Evolutionary conservation across 2,888 invertebrate genomes (phyloP).

Genomic region (Cheilosia vulpina): DNA sequence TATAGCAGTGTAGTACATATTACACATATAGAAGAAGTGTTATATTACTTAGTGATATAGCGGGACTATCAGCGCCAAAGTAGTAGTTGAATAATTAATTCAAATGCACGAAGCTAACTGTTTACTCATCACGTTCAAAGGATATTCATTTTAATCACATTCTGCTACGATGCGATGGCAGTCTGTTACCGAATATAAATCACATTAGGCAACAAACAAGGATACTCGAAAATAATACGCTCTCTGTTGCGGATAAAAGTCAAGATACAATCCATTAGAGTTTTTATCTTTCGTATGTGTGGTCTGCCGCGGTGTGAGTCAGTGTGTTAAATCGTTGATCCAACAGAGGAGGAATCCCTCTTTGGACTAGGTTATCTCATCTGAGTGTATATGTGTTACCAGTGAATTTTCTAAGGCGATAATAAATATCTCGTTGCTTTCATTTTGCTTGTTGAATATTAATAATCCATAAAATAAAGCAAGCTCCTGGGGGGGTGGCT

Average conservation of each 20-base stretch:
- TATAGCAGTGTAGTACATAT: not conserved
- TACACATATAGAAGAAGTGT: not conserved
- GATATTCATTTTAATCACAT: slow-evolving; percentile 43
- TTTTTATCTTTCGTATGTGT: slow-evolving; percentile 25
- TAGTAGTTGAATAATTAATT: slow-evolving; percentile 35
- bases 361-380: slow-evolving; percentile 19
- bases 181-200: slow-evolving; percentile 45
- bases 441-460: slow-evolving; percentile 70
- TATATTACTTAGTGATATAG: slow-evolving; percentile 16
- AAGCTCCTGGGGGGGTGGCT: slow-evolving; percentile 4
- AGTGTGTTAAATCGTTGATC: slow-evolving; percentile 44
- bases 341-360: slow-evolving; percentile 26
- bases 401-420: slow-evolving; percentile 38
- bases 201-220: slow-evolving; percentile 34
- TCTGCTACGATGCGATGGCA: slow-evolving; percentile 11
- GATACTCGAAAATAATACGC: slow-evolving; percentile 52
- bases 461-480: slow-evolving; percentile 62
- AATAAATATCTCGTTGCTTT: slow-evolving; percentile 61
- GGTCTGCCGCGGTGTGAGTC: not conserved
- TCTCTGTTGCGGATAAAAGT: slow-evolving; percentile 50
- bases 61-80: not conserved
- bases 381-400: not conserved
- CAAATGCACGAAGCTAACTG: slow-evolving; percentile 51
- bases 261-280: slow-evolving; percentile 63
- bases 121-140: slow-evolving; percentile 45